Base-by-base conservation (phyloP, 2,888 invertebrate species). In the Eremobia ochroleuca region DNA sequence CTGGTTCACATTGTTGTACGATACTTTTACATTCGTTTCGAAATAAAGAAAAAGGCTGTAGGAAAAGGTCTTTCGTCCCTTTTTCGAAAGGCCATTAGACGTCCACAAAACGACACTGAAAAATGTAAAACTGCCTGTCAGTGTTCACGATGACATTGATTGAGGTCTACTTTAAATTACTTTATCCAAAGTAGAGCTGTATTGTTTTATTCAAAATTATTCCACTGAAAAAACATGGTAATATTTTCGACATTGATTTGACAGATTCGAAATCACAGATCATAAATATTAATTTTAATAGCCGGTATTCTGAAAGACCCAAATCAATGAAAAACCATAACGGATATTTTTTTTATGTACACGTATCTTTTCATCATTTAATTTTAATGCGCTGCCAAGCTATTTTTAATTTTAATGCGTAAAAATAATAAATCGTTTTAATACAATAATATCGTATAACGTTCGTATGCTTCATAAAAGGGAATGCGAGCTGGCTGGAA, bases 401-500 rank as follows among this genome's bases (percentile, higher is more conserved):
- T 43, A 25, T n/a, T n/a, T n/a, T n/a, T n/a, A n/a, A n/a, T n/a
- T n/a, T n/a, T n/a, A n/a, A n/a, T n/a, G n/a, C n/a, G n/a, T n/a
- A n/a, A n/a, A n/a, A 31, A 34, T n/a, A 11, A 40, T 69, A 15
- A 28, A 18, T 61, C 9, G 31, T 59, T 25, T 25, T 15, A 65
- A 8, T 34, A 62, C 28, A 37, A 77, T 62, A 65, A 59, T 37
- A 67, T 68, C n/a, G 28, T 68, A 43, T 71, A 43, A 49, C 64
- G 31, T 65, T 34, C 25, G 5, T 40, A 37, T 52, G 66, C 52
- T 43, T 73, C 75, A 68, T 82, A 85, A 80, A 68, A 70, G 66
- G 72, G 77, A 81, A 82, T 82, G 77, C 76, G 71, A 81, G 76
- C 69, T 77, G 69, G 75, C 70, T 79, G 69, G 73, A 85, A 87